These are phyloP conservation scores for Sycophaga agraensis DNA, from an alignment of 1,140 invertebrate genomes.

Conservation along the genomic window DNA sequence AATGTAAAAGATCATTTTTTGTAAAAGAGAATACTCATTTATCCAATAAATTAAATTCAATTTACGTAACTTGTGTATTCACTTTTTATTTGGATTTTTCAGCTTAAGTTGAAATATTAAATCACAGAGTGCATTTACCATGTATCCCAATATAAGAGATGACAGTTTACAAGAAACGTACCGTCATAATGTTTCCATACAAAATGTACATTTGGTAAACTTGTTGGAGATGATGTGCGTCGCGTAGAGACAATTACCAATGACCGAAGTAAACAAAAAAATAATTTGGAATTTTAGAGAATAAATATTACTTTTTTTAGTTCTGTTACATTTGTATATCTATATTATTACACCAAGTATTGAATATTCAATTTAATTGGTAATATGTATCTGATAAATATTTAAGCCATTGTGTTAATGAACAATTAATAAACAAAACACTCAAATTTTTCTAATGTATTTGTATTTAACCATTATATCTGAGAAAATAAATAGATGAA, in stretches of 20 bases:
- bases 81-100: constrained; percentile 36
- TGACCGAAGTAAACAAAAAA: constrained; percentile 25
- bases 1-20: too few species aligned
- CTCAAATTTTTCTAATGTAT: constrained; percentile 28
- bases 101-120: constrained; percentile 50
- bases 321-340: constrained; percentile 57
- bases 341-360: constrained; percentile 53
- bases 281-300: constrained; percentile 27
- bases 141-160: constrained; percentile 32
- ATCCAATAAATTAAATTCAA: too few species aligned
- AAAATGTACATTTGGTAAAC: constrained; percentile 36
- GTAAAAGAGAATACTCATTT: too few species aligned
- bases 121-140: constrained; percentile 46
- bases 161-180: constrained; percentile 32
- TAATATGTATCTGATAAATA: constrained; percentile 53
- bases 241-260: constrained; percentile 19
- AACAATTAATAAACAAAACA: constrained; percentile 45
- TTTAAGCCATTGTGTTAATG: constrained; percentile 49
- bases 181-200: constrained; percentile 42
- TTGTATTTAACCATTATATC: too few species aligned
- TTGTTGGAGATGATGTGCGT: constrained; percentile 9
- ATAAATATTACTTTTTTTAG: constrained; percentile 49
- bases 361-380: constrained; percentile 52
- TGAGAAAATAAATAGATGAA: too few species aligned
- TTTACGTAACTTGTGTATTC: neutral